These are phyloP conservation scores for Rhopalosiphum nymphaeae DNA, from an alignment of 2,888 invertebrate species.

Conservation along the genomic window DNA sequence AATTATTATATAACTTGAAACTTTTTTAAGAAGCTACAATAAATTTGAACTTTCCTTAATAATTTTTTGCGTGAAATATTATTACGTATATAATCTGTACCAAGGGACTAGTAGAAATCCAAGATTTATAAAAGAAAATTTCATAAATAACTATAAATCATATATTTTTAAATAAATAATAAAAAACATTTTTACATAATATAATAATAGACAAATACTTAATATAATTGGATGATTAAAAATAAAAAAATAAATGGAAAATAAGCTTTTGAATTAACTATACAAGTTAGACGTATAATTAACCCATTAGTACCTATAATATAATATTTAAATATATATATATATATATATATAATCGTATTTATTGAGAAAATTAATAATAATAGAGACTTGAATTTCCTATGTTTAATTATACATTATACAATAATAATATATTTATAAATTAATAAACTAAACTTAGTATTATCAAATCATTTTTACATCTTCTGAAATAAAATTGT, in stretches of 20 bases:
- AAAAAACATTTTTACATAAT: background rate
- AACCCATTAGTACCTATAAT: background rate
- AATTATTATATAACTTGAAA: background rate
- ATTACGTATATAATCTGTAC: background rate
- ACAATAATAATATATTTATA: background rate
- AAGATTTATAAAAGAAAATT: background rate
- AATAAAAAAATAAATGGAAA: background rate
- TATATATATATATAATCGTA: background rate
- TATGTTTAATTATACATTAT: background rate
- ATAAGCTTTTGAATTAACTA: background rate
- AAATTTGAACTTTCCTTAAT: slow-evolving; percentile 20
- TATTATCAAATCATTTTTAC: background rate
- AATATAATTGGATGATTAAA: background rate
- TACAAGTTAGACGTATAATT: background rate
- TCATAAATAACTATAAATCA: background rate
- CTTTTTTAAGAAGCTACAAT: background rate
- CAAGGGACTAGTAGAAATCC: slow-evolving; percentile 9
- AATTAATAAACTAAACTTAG: background rate
- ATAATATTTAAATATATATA: background rate
- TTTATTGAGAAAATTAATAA: background rate
- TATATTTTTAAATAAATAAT: background rate
- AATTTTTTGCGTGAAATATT: background rate
- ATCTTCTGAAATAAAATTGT: background rate
- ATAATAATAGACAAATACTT: background rate
- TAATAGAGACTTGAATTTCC: background rate